Conservation (phyloP, 1,140 invertebrate species). For the Cydia pomonella region DNA sequence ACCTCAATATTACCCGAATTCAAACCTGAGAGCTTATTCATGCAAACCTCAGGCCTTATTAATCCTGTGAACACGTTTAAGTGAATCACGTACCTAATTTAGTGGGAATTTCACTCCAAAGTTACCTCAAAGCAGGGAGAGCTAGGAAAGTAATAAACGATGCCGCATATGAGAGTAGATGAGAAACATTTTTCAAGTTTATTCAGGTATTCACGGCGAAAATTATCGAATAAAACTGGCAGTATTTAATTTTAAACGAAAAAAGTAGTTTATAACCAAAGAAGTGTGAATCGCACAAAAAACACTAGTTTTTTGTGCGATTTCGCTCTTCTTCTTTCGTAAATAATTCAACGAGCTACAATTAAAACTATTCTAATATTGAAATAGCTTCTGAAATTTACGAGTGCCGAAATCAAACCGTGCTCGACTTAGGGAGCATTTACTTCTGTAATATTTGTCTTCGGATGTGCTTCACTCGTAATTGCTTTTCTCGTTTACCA, state of each 20-base stretch:
- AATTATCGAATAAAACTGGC: background rate
- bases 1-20: background rate
- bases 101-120: conserved; percentile 28
- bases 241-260: background rate
- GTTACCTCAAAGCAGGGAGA: conserved; percentile 10
- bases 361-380: background rate
- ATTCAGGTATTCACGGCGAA: background rate
- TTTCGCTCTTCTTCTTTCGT: too few species aligned
- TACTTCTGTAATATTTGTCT: conserved; percentile 26
- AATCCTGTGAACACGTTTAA: background rate
- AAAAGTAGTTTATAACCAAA: background rate
- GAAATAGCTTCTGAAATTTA: background rate
- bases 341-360: background rate
- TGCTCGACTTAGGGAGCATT: conserved; percentile 15
- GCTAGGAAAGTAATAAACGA: conserved; percentile 1
- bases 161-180: background rate
- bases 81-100: conserved; percentile 28
- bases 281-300: background rate
- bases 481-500: conserved; percentile 30
- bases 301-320: too few species aligned
- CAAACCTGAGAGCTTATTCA: background rate
- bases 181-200: conserved; percentile 2
- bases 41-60: background rate
- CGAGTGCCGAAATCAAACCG: background rate
- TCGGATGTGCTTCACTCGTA: conserved; percentile 19